Base-by-base conservation (phyloP, 1,140 invertebrate genomes). In the Platyura marginata region DNA sequence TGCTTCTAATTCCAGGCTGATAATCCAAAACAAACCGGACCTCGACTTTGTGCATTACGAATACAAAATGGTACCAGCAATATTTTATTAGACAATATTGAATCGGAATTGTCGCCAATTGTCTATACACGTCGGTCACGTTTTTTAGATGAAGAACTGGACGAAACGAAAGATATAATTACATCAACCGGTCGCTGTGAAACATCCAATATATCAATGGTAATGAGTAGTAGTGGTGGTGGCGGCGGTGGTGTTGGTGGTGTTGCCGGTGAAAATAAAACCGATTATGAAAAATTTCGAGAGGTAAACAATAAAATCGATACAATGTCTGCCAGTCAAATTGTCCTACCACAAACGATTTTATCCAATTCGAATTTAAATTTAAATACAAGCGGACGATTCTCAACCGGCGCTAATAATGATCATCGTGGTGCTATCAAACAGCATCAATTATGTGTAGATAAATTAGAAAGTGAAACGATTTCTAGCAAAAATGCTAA, bases 31-130 rank as follows among this genome's bases (percentile, higher is more conserved):
- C 36, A 59, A 21, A 64, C 63, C 8, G 76, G 77, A 8, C 76
- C 80, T 0, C 66, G 79, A 44, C 75, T 77, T 47, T 82, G 79
- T 51, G 74, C 80, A 8, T 67, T 82, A 47, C 63, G 76, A 21
- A 66, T 83, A 42, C 79, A 79, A 48, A 61, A 61, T 18, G 78
- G 77, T 0, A 79, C 79, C 5, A 82, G 77, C 51, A 85, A 84
- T 54, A 81, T 84, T 49, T 57, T 84, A 2, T 55, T 85, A 9
- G 80, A 83, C 55, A 84, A 81, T 51, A 74, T 74, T 16, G 74
- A 77, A 41, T 72, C 74, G 23, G 63, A 69, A 41, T 69, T 73
- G 15, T 66, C 71, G 5, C 74, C 77, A 1, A 71, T 81, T 13
- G 62, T 81, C 35, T 81, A 80, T 48, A 75, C 72, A 38, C 61